phyloP scores from a whole-genome alignment of 2,113 vertebrate species.

The Calyptomena viridis region DNA sequence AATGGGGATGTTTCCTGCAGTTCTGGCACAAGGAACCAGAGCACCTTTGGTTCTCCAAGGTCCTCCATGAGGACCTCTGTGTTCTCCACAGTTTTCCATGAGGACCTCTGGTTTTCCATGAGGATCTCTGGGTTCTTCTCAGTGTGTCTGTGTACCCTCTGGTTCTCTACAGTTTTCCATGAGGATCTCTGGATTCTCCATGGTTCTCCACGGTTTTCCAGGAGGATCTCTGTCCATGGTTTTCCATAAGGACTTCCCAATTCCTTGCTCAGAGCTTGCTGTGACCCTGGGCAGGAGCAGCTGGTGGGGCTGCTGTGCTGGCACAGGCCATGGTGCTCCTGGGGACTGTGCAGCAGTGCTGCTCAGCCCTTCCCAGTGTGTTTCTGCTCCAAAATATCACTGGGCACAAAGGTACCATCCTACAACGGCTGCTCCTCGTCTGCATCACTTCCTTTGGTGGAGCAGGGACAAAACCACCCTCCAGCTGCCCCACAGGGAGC shows the following conservation, averaged over 20 bases:
- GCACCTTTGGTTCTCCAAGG: background rate
- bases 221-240: background rate
- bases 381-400: background rate
- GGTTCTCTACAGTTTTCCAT: background rate
- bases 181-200: background rate
- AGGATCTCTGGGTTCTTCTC: background rate
- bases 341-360: background rate
- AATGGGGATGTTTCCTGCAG: background rate
- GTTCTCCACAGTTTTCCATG: background rate
- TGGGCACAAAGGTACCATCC: background rate
- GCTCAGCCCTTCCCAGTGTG: fast-evolving
- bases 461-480: background rate
- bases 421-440: background rate
- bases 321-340: fast-evolving
- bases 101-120: background rate
- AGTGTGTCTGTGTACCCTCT: too few relatives aligned
- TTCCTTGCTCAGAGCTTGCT: background rate
- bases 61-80: background rate
- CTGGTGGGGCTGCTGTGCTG: background rate
- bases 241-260: background rate
- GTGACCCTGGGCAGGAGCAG: background rate
- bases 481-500: background rate
- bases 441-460: fast-evolving
- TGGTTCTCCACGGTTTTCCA: background rate
- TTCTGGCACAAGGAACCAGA: background rate